A percentile compares a stretch with the other conserved stretches of the same genome.
Evolutionary conservation across 2,113 vertebrate species (phyloP).

Genomic region (Misgurnus mizolepis): DNA sequence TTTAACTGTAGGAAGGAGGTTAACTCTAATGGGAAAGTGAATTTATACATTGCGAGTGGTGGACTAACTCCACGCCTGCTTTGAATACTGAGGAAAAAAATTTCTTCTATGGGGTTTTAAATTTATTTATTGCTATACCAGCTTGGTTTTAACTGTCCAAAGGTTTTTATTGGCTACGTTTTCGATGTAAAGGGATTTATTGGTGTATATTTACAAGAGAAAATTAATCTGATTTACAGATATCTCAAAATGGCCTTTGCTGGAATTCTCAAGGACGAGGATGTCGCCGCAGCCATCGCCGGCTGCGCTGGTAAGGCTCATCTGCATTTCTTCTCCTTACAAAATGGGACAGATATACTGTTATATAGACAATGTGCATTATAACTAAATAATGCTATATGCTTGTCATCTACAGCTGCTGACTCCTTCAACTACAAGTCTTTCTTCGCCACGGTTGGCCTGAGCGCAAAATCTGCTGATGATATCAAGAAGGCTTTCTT

Average conservation of each 20-base stretch:
- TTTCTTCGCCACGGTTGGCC: constrained; percentile 72
- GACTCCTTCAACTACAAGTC: constrained; percentile 76
- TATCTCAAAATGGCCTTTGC: constrained; percentile 63
- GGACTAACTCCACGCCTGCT: background rate
- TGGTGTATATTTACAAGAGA: background rate
- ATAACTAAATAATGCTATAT: background rate
- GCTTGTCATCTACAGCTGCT: constrained; percentile 60
- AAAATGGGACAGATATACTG: background rate
- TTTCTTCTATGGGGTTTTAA: no score
- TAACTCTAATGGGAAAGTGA: background rate
- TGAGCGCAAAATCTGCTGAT: constrained; percentile 67
- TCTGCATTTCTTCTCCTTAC: no score
- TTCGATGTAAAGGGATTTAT: no score
- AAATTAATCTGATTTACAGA: constrained; percentile 31
- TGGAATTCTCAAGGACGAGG: constrained; percentile 69
- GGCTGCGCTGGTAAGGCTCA: constrained; percentile 63
- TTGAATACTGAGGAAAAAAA: background rate
- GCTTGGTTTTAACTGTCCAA: no score
- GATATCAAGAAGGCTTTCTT: constrained; percentile 72
- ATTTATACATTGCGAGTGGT: background rate
- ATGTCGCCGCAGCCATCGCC: constrained; percentile 69
- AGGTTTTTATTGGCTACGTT: no score
- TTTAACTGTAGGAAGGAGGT: constrained; percentile 6
- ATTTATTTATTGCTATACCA: no score
- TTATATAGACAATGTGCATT: no score